phyloP scores from a whole-genome alignment of 2,797 vertebrate species.

The Brachyalestes nurse region DNA sequence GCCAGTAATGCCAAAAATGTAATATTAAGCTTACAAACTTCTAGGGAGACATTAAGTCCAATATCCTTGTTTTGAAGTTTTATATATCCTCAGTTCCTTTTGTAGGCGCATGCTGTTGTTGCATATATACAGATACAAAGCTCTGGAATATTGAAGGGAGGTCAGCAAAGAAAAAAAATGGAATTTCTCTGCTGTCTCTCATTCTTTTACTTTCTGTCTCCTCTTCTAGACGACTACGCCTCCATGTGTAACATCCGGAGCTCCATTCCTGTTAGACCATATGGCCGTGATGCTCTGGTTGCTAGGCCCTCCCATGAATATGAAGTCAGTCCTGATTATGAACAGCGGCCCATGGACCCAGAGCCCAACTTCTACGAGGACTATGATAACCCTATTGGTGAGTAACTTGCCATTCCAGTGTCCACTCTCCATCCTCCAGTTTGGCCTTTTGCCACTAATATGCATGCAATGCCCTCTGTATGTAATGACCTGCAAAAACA shows the following conservation, averaged over 20 bases:
- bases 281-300: conserved; percentile 88
- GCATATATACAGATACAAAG: background rate
- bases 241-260: conserved; percentile 88
- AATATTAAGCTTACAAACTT: too few species aligned
- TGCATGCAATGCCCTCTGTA: background rate
- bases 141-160: too few species aligned
- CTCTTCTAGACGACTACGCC: conserved; percentile 84
- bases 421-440: background rate
- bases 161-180: too few species aligned
- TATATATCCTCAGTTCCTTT: too few species aligned
- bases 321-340: conserved; percentile 65
- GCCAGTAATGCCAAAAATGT: too few species aligned
- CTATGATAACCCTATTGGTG: conserved; percentile 64
- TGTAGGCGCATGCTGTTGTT: too few species aligned
- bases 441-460: too few species aligned
- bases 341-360: conserved; percentile 37
- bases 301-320: conserved; percentile 77
- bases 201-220: conserved; percentile 9
- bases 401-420: conserved; percentile 52
- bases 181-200: background rate
- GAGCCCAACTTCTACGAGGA: conserved; percentile 63
- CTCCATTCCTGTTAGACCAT: conserved; percentile 73
- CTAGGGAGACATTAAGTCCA: too few species aligned
- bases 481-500: background rate
- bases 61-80: too few species aligned